phyloP scores from a whole-genome alignment of 30 jellyfish, hydroid and myxozoan species.

The Aurelia sp. region DNA sequence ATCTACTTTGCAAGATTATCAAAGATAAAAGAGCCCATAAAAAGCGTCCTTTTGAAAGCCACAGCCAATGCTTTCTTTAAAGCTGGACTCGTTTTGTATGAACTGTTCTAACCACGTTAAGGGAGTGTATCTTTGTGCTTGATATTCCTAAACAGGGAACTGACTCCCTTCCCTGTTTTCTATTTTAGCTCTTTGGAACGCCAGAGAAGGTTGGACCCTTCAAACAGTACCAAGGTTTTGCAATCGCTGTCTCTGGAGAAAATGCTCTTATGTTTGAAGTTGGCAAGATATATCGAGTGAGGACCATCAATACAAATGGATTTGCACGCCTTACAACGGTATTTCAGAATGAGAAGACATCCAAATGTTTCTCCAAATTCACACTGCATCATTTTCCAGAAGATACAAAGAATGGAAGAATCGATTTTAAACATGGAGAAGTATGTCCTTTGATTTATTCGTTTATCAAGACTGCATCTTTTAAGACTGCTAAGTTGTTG shows the following conservation, averaged over 20 bases:
- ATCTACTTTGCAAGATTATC: too few relatives aligned
- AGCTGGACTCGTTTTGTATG: too few relatives aligned
- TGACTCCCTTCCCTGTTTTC: not conserved
- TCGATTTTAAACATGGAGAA: constrained; percentile 35
- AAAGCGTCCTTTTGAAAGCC: too few relatives aligned
- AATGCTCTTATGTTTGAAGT: constrained; percentile 13
- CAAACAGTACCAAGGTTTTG: constrained; percentile 17
- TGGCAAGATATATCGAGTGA: constrained; percentile 36
- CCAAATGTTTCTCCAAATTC: constrained; percentile 51
- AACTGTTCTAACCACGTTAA: too few relatives aligned
- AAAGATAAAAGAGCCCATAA: too few relatives aligned
- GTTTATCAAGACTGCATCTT: not conserved
- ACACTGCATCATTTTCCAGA: constrained; percentile 36
- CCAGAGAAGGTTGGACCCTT: constrained; percentile 54
- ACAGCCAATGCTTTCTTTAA: too few relatives aligned
- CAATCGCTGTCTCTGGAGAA: not conserved
- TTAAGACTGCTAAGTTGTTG: too few relatives aligned
- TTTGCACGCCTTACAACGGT: constrained; percentile 43
- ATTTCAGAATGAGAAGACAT: constrained; percentile 31
- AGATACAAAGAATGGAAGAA: constrained; percentile 40
- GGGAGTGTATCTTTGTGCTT: too few relatives aligned
- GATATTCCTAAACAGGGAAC: too few relatives aligned
- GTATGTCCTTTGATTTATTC: not conserved
- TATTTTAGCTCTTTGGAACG: constrained; percentile 22
- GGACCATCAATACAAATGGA: constrained; percentile 31